A percentile compares a stretch with the other conserved stretches of the same genome.
phyloP scores from a whole-genome alignment of 2,797 vertebrate genomes.

The Siniperca obscura region DNA sequence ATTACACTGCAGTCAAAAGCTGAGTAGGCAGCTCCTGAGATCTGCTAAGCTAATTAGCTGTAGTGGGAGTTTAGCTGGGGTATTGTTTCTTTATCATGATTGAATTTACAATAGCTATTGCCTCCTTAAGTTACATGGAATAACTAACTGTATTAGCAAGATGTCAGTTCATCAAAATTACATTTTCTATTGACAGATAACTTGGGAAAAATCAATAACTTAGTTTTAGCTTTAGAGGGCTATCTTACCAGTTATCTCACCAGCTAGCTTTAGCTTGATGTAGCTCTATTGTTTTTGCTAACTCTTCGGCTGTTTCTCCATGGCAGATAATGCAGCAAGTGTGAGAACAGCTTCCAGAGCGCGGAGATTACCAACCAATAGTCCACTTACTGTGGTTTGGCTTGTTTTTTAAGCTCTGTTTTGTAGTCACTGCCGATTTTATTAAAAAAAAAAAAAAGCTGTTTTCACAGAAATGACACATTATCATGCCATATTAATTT shows the following conservation, averaged over 20 bases:
- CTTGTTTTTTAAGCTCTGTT: too few relatives aligned
- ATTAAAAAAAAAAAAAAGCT: too few relatives aligned
- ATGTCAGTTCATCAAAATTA: too few relatives aligned
- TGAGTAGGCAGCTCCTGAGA: neutral
- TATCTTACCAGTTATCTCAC: neutral
- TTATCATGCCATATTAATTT: neutral
- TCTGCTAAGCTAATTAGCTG: neutral
- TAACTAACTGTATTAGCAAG: neutral
- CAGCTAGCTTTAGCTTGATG: neutral
- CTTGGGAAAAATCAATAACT: neutral
- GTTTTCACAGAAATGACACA: neutral
- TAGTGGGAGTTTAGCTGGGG: too few relatives aligned
- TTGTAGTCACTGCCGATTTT: neutral
- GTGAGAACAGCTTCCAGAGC: too few relatives aligned
- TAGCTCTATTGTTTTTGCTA: neutral
- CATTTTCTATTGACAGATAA: too few relatives aligned
- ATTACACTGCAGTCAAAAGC: neutral
- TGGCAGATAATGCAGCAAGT: too few relatives aligned
- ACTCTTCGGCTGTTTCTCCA: neutral
- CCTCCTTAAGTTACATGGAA: neutral
- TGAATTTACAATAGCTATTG: neutral
- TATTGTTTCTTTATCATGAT: neutral
- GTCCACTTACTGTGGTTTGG: too few relatives aligned
- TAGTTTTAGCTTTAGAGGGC: neutral
- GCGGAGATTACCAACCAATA: too few relatives aligned